phyloP scores from a whole-genome alignment of 2,888 invertebrate genomes.

The Dilophus febrilis region DNA sequence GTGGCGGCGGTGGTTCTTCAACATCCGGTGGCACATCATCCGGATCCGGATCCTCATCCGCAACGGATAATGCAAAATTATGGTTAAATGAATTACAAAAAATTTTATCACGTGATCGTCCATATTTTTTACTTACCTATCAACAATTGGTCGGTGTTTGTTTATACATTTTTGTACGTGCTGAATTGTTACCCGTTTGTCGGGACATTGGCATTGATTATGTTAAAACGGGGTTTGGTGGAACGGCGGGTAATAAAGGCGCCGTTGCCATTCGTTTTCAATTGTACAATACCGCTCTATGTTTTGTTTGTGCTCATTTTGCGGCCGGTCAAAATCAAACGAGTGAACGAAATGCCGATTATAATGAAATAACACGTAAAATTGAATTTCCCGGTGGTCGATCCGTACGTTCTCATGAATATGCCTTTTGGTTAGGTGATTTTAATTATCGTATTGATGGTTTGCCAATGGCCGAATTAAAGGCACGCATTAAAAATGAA shows the following conservation, averaged over 20 bases:
- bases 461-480: conserved; percentile 86
- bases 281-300: conserved; percentile 81
- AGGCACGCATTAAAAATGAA: conserved; percentile 58
- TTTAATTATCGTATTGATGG: conserved; percentile 97
- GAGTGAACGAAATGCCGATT: conserved; percentile 88
- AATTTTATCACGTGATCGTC: conserved; percentile 67
- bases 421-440: conserved; percentile 98
- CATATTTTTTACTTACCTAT: conserved; percentile 80
- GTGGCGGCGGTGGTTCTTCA: too few species aligned
- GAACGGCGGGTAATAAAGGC: conserved; percentile 92
- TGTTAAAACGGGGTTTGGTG: conserved; percentile 96
- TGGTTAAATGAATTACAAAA: conserved; percentile 95
- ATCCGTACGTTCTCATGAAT: conserved; percentile 87
- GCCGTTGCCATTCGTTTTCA: conserved; percentile 86
- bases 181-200: conserved; percentile 73
- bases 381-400: conserved; percentile 67
- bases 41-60: too few species aligned
- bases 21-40: too few species aligned
- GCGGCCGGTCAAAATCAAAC: conserved; percentile 97
- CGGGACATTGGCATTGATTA: conserved; percentile 87
- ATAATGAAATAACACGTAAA: conserved; percentile 85
- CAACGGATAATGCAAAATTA: conserved; percentile 72
- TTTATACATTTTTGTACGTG: conserved; percentile 82
- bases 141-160: conserved; percentile 96
- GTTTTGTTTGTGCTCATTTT: conserved; percentile 97